Base-by-base conservation (phyloP, 1,140 invertebrate genomes). In the Conopomorpha cramerella region DNA sequence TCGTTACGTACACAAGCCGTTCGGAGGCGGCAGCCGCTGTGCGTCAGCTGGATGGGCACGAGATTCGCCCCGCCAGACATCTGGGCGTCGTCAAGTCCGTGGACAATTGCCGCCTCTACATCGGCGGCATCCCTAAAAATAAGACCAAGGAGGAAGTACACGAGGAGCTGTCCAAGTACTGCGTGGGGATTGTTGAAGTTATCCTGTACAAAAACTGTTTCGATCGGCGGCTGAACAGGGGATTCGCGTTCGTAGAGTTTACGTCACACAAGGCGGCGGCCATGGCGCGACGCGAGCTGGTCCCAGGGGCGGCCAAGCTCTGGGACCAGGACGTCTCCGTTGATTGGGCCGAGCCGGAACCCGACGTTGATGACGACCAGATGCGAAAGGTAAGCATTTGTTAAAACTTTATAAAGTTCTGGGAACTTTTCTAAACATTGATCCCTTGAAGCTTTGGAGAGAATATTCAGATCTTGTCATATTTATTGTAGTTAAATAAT, bases 171-270 rank as follows among this genome's bases (percentile, higher is more conserved):
- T 72, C 68, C 0, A 84, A 86, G 51, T 66, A 87, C 1, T 85
- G 91, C 0, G 81, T 85, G 1, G 89, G 86, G 2, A 60, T 74
- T 3, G 66, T 76, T 0, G 81, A 90, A 44, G 84, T 93, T 2
- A 92, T 92, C 38, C 62, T 91, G n/a, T 93, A 93, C 59, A 85
- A 83, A 1, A 81, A 78, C 29, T 67, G 71, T n/a, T 61, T 67
- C 14, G 82, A 92, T 51, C 83, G 84, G 33, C 72, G 71, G 0
- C 79, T 86, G 38, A 93, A 92, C 64, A 68, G 91, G 13, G 91
- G 91, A 1, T 94, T 91, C 61, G 89, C 90, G 8, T 94, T 95
- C 59, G 87, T 93, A 10, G 91, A 94, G 57, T 95, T 93, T 50
- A 82, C 84, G 29, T 85, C 81, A 46, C 93, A 95, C 53, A 78